phyloP scores from a whole-genome alignment of 2,797 vertebrate genomes.

The Lepilemur ruficaudatus region DNA sequence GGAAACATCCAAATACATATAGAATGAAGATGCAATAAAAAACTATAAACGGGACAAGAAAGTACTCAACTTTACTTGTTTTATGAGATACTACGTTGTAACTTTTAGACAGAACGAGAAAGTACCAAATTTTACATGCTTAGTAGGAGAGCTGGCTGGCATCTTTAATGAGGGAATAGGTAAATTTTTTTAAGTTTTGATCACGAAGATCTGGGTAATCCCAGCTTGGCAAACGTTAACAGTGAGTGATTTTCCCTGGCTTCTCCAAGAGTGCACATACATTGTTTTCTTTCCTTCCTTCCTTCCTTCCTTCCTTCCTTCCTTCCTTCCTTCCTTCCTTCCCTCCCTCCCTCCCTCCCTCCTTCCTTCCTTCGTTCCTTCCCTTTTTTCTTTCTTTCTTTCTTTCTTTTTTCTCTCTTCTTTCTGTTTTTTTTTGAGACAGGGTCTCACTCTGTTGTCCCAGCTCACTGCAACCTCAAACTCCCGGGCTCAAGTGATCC shows the following conservation, averaged over 20 bases:
- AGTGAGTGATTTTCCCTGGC: background rate
- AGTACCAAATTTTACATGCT: background rate
- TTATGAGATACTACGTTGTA: background rate
- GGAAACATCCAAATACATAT: background rate
- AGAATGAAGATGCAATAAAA: background rate
- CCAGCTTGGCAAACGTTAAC: background rate
- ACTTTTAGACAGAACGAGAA: background rate
- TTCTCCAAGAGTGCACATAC: background rate
- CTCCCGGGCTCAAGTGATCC: background rate
- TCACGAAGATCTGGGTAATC: background rate
- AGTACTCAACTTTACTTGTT: background rate
- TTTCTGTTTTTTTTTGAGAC: background rate
- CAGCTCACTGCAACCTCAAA: background rate
- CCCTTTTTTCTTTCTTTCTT: background rate
- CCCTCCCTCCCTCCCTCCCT: too few relatives aligned
- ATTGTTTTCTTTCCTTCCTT: background rate
- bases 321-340: too few relatives aligned
- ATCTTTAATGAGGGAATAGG: background rate
- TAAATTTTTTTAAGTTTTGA: background rate
- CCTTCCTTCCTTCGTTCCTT: too few relatives aligned
- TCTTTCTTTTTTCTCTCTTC: too few relatives aligned
- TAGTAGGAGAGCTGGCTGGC: background rate
- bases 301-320: too few relatives aligned
- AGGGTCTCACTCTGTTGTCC: background rate
- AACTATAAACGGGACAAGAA: background rate